A percentile compares a stretch with the other conserved stretches of the same genome.
phyloP scores from a whole-genome alignment of 2,797 vertebrate genomes.

The Chaunax sp. region DNA sequence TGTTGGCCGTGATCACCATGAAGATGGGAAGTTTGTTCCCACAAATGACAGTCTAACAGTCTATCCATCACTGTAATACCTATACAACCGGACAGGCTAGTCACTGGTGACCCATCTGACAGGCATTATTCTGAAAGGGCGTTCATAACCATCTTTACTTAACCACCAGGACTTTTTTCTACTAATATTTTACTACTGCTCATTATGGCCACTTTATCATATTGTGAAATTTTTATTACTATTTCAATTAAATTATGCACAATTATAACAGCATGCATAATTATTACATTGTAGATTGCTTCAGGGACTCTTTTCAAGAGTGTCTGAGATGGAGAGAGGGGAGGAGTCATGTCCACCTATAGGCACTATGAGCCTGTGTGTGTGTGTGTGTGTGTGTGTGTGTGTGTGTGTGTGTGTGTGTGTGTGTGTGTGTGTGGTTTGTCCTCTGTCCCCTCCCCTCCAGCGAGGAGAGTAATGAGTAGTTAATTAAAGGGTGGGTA shows the following conservation, averaged over 20 bases:
- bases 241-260: constrained; percentile 63
- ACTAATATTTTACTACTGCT: constrained; percentile 43
- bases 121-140: constrained; percentile 18
- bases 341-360: constrained; percentile 27
- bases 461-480: constrained; percentile 70
- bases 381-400: constrained; percentile 10
- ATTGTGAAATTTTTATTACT: constrained; percentile 52
- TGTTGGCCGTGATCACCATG: constrained; percentile 4
- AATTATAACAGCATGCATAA: constrained; percentile 58
- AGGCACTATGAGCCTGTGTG: not conserved
- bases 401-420: constrained; percentile 18
- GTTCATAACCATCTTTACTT: constrained; percentile 37
- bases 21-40: not conserved
- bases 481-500: constrained; percentile 68
- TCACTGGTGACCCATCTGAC: constrained; percentile 10
- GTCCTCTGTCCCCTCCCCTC: constrained; percentile 71
- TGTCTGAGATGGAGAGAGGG: constrained; percentile 20
- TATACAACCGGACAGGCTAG: not conserved
- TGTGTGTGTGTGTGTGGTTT: constrained; percentile 17
- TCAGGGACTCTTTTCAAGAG: constrained; percentile 28
- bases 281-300: constrained; percentile 49
- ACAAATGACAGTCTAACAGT: not conserved
- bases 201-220: constrained; percentile 57
- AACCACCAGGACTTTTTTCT: constrained; percentile 19
- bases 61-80: not conserved